Conservation (phyloP, 2,113 vertebrate species). For the Pygoscelis adeliae region DNA sequence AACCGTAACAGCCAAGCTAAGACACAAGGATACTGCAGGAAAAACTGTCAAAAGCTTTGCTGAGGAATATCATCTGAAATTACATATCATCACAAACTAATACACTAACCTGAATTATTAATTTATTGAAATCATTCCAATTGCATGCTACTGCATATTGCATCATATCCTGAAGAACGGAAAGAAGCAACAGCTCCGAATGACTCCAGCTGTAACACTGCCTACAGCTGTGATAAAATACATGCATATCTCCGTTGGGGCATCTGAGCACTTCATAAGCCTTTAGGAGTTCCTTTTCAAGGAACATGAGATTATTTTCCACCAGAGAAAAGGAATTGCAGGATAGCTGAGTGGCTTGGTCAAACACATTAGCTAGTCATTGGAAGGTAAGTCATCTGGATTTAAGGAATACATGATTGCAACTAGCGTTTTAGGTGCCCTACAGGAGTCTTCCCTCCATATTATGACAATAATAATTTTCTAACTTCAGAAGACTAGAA, state of each 20-base stretch:
- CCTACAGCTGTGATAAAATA: background rate
- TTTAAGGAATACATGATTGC: background rate
- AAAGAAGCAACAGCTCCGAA: background rate
- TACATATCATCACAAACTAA: background rate
- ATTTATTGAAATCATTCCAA: background rate
- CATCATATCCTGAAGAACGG: background rate
- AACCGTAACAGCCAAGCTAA: background rate
- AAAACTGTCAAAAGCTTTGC: background rate
- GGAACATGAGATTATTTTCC: background rate
- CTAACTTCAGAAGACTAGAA: background rate
- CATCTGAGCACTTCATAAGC: background rate
- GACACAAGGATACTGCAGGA: background rate
- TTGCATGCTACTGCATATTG: background rate
- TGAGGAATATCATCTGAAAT: background rate
- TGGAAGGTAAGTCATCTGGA: background rate
- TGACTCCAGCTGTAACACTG: background rate
- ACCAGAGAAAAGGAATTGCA: background rate
- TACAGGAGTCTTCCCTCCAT: background rate
- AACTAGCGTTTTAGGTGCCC: background rate
- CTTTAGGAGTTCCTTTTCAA: background rate
- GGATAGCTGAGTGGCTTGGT: background rate
- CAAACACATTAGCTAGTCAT: background rate
- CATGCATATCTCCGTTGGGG: accelerated
- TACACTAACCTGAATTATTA: background rate
- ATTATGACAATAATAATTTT: background rate